Base-by-base conservation (phyloP, 1,140 invertebrate genomes). In the Holcopasites calliopsidis region DNA sequence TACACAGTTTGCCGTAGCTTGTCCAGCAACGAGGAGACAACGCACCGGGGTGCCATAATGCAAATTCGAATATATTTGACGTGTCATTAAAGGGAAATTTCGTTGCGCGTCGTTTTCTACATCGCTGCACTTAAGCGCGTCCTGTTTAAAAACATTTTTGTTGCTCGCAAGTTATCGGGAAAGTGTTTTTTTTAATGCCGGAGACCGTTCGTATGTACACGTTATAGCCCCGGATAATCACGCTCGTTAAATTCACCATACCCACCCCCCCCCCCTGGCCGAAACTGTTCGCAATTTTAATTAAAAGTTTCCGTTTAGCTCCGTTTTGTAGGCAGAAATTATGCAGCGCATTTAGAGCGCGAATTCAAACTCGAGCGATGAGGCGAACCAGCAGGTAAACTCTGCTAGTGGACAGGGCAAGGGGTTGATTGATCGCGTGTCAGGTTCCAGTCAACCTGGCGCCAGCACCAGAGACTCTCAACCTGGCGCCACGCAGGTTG, bases 391-490 rank as follows among this genome's bases (percentile, higher is more conserved):
- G 84, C 85, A 85, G 81, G 83, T 82, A 86, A 82, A 82, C 69
- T 80, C 82, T 65, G 78, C 81, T 78, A 47, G 84, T 76, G 77
- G 50, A 85, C 69, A 77, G 82, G 82, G 82, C 76, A 81, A 78
- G 84, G 88, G 83, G 90, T 90, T 90, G 90, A 91, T 91, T 91
- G 89, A 91, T 91, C 89, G 90, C 86, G 81, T 85, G 88, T 88
- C 86, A 88, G 89, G 85, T 88, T 88, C 88, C 88, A 88, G 89
- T 85, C 90, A 86, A 91, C 88, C 88, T 91, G 90, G 88, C 90
- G 89, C 90, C 90, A 83, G 64, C 79, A 62, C n/a, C 86, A 89
- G 87, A 64, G 87, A 76, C 80, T 88, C 88, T 82, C 90, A 90
- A 89, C 84, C 54, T 55, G 60, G 33, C 71, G 66, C 62, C 65